phyloP scores from a whole-genome alignment of 1,140 invertebrate species.

The Pogonognathellus flavescens region DNA sequence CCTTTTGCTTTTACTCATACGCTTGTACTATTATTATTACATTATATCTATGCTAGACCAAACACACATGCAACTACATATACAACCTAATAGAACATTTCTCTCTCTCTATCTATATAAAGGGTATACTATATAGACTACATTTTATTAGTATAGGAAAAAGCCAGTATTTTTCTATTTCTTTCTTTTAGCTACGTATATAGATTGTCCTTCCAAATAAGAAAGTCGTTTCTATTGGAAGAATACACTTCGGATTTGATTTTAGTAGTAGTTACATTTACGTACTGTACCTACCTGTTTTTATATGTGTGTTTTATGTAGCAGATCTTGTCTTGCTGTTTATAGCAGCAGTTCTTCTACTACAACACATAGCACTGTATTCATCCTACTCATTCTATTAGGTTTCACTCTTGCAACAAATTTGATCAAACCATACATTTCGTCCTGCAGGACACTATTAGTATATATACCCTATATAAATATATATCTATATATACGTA shows the following conservation, averaged over 20 bases:
- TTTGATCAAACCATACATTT: background rate
- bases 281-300: background rate
- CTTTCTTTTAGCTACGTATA: too few relatives aligned
- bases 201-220: too few relatives aligned
- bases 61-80: too few relatives aligned
- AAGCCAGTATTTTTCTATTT: too few relatives aligned
- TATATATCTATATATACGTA: too few relatives aligned
- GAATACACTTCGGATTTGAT: too few relatives aligned
- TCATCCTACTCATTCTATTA: background rate
- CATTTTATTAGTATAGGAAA: too few relatives aligned
- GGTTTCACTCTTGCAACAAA: background rate
- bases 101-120: background rate
- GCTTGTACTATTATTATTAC: conserved; percentile 25
- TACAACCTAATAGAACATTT: background rate
- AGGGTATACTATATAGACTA: background rate
- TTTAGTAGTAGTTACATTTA: too few relatives aligned
- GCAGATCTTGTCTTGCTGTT: background rate
- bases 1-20: conserved; percentile 2
- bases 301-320: background rate
- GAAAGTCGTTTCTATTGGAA: too few relatives aligned
- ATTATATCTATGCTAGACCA: too few relatives aligned
- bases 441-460: background rate
- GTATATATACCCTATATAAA: background rate
- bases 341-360: too few relatives aligned
- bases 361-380: too few relatives aligned